phyloP scores from a whole-genome alignment of 2,888 invertebrate genomes.

The Limnephilus rhombicus region DNA sequence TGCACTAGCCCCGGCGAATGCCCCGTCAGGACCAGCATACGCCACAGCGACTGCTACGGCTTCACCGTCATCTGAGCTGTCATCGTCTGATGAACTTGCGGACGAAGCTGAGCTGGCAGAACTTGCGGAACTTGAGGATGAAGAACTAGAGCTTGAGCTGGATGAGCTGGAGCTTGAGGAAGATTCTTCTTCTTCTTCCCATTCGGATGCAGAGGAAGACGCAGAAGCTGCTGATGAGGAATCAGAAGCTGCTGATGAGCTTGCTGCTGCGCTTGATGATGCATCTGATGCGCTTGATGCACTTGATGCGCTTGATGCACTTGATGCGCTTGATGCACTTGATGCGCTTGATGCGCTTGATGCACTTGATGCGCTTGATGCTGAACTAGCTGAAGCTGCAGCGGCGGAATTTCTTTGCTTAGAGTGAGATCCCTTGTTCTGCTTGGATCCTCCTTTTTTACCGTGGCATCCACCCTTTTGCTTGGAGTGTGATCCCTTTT shows the following conservation, averaged over 20 bases:
- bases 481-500: not conserved
- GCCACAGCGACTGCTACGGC: not conserved
- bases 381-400: not conserved
- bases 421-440: not conserved
- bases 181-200: conserved; percentile 1
- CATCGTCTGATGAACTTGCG: not conserved
- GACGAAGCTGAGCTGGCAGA: conserved; percentile 26
- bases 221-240: conserved; percentile 3
- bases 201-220: not conserved
- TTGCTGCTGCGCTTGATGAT: not conserved
- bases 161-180: not conserved
- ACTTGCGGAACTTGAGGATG: not conserved
- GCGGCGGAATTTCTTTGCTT: not conserved
- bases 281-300: not conserved
- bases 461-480: not conserved
- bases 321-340: not conserved
- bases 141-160: conserved; percentile 11
- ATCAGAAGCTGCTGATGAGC: not conserved
- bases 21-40: not conserved
- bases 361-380: not conserved
- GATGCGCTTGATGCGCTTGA: not conserved
- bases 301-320: not conserved
- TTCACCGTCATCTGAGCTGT: not conserved
- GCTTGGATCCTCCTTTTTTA: no score
- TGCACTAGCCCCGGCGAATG: not conserved